Evolutionary conservation across 1,140 invertebrate genomes (phyloP).

Genomic region (Melanaphis sacchari): DNA sequence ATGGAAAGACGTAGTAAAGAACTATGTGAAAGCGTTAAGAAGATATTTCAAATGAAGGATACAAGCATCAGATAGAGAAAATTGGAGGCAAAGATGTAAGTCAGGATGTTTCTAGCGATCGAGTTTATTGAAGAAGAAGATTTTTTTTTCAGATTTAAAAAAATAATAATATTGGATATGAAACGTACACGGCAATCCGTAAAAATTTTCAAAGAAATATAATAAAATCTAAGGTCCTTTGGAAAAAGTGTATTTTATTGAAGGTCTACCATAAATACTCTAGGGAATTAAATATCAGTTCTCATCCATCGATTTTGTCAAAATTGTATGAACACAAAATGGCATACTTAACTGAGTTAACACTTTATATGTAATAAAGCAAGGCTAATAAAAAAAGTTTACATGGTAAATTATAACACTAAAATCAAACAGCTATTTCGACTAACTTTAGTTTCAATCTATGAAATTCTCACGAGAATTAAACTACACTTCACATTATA

Average conservation of each 20-base stretch:
- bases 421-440: background rate
- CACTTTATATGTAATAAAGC: background rate
- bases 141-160: background rate
- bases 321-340: background rate
- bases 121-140: no score
- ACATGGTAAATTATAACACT: background rate
- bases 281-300: background rate
- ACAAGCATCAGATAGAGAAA: no score
- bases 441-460: background rate
- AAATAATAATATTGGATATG: background rate
- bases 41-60: no score
- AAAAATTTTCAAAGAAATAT: background rate
- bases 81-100: no score
- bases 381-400: slow-evolving; percentile 32
- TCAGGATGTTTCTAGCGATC: no score
- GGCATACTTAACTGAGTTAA: background rate
- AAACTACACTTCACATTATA: background rate
- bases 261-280: background rate
- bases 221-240: background rate
- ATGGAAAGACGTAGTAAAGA: no score
- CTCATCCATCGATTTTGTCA: background rate
- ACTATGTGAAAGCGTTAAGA: no score
- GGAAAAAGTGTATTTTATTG: background rate
- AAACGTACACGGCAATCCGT: background rate
- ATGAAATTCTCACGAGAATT: background rate